A percentile compares a stretch with the other conserved stretches of the same genome.
Conservation (phyloP, 2,888 invertebrate species). For the Eupithecia tripunctaria region DNA sequence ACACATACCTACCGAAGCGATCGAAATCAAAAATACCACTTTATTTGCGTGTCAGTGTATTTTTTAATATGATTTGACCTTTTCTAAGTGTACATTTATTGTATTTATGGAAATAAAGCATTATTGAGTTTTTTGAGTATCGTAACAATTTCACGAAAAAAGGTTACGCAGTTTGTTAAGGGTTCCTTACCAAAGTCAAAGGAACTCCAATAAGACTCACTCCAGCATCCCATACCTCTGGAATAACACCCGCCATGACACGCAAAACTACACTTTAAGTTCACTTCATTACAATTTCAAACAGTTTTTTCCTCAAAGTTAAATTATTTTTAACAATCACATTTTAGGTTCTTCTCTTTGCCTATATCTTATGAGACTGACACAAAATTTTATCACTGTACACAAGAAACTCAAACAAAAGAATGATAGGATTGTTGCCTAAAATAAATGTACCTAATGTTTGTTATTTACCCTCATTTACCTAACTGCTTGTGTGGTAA, state of each 20-base stretch:
- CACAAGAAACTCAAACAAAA: slow-evolving; percentile 44
- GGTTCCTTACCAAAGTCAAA: slow-evolving; percentile 4
- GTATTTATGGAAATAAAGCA: too few species aligned
- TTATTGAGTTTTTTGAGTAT: too few species aligned
- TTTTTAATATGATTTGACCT: too few species aligned
- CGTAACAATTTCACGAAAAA: not conserved
- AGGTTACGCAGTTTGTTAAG: not conserved
- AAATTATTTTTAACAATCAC: not conserved
- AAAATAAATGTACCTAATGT: slow-evolving; percentile 27
- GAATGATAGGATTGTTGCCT: slow-evolving; percentile 39
- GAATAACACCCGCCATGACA: slow-evolving; percentile 3
- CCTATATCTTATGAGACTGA: slow-evolving; percentile 17
- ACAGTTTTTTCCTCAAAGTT: too few species aligned
- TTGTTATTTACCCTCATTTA: slow-evolving; percentile 3
- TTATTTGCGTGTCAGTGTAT: too few species aligned
- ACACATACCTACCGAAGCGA: too few species aligned
- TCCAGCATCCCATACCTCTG: not conserved
- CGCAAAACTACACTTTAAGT: not conserved
- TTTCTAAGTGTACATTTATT: too few species aligned
- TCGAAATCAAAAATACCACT: too few species aligned
- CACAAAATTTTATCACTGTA: slow-evolving; percentile 40
- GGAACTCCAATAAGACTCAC: not conserved
- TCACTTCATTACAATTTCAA: slow-evolving; percentile 1
- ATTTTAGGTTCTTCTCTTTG: slow-evolving; percentile 1
- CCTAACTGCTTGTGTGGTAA: not conserved